Percentiles rank a stretch among this genome's conserved stretches.
Conservation (phyloP, 2,797 vertebrate genomes). For the Cetoscarus ocellatus region DNA sequence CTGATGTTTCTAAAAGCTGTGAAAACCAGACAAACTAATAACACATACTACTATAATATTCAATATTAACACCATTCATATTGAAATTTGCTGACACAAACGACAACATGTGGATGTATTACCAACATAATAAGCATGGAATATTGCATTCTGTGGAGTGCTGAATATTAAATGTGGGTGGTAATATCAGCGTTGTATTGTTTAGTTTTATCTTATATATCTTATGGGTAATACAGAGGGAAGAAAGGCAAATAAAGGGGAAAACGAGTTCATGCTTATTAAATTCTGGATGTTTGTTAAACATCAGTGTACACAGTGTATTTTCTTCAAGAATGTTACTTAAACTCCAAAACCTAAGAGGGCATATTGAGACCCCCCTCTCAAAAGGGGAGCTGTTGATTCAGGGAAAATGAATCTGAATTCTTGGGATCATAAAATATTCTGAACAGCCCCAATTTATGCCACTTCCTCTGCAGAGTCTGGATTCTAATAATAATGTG, state of each 20-base stretch:
- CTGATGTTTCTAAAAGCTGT: conserved; percentile 55
- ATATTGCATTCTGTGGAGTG: conserved; percentile 54
- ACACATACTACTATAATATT: conserved; percentile 51
- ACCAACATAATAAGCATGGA: conserved; percentile 44
- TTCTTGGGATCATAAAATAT: too few relatives aligned
- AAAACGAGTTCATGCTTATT: conserved; percentile 26
- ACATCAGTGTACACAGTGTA: too few relatives aligned
- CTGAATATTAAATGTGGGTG: conserved; percentile 65
- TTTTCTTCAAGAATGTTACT: too few relatives aligned
- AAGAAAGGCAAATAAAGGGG: conserved; percentile 19
- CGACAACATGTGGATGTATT: conserved; percentile 37
- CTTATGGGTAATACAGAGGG: conserved; percentile 37
- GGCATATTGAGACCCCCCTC: too few relatives aligned
- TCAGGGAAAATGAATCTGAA: too few relatives aligned
- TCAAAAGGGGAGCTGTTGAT: too few relatives aligned
- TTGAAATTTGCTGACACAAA: conserved; percentile 48
- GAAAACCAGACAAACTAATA: conserved; percentile 49
- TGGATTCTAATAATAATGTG: too few relatives aligned
- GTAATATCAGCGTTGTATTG: conserved; percentile 45
- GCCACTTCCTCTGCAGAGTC: too few relatives aligned
- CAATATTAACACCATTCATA: conserved; percentile 56
- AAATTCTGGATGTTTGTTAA: conserved; percentile 32
- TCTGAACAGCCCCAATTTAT: too few relatives aligned
- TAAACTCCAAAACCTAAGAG: too few relatives aligned
- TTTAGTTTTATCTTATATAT: conserved; percentile 53